Percentiles rank a stretch among this genome's conserved stretches.
phyloP scores from a whole-genome alignment of 1,140 invertebrate genomes.

The Theocolax elegans region DNA sequence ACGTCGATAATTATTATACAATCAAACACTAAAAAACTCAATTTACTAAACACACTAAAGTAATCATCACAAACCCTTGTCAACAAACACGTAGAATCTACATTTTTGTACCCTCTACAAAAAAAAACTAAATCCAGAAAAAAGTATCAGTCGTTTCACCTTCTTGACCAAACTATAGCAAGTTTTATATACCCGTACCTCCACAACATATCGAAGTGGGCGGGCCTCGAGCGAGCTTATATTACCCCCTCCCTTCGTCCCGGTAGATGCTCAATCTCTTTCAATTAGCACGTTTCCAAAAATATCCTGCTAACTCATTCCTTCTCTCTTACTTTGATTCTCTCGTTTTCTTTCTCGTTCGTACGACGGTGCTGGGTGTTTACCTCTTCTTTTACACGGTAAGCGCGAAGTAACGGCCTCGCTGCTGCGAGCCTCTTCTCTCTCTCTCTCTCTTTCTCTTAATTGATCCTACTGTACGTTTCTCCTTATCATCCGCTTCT shows the following conservation, averaged over 20 bases:
- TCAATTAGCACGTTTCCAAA: conserved; percentile 41
- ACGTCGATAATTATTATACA: too few relatives aligned
- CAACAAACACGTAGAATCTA: too few relatives aligned
- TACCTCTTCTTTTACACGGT: conserved; percentile 19
- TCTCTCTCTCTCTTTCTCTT: neutral
- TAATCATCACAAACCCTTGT: too few relatives aligned
- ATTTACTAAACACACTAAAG: too few relatives aligned
- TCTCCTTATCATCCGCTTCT: neutral
- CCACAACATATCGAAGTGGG: conserved; percentile 28
- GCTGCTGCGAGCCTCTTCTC: neutral
- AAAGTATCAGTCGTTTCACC: too few relatives aligned
- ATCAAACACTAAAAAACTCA: too few relatives aligned
- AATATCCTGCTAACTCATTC: conserved; percentile 7
- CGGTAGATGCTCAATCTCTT: conserved; percentile 30
- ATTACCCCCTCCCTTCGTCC: too few relatives aligned
- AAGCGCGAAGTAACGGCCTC: conserved; percentile 11
- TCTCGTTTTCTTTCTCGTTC: neutral
- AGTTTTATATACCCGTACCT: too few relatives aligned
- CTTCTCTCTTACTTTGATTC: conserved; percentile 8
- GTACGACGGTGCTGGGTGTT: neutral
- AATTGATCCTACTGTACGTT: conserved; percentile 18
- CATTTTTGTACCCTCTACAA: too few relatives aligned
- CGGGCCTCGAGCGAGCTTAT: conserved; percentile 14
- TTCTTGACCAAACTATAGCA: too few relatives aligned
- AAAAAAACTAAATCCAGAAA: too few relatives aligned